A percentile compares a stretch with the other conserved stretches of the same genome.
phyloP scores from a whole-genome alignment of 2,797 vertebrate genomes.

The Gallirallus australis region DNA sequence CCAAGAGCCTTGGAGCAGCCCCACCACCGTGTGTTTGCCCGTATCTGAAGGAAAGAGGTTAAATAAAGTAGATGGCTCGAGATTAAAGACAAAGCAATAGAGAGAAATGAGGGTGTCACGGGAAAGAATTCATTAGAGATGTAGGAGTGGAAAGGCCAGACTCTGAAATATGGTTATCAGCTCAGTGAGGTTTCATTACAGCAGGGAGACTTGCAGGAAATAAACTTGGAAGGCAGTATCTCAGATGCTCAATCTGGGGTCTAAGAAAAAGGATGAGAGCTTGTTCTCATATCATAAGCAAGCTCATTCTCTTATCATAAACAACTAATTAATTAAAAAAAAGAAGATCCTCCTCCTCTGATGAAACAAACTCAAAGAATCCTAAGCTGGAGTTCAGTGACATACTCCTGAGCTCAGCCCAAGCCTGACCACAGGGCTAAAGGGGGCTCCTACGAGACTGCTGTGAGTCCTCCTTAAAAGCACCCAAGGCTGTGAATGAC shows the following conservation, averaged over 20 bases:
- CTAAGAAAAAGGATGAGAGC: neutral
- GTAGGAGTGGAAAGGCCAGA: conserved; percentile 37
- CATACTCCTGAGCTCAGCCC: neutral
- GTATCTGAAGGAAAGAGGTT: neutral
- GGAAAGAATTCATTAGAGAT: conserved; percentile 39
- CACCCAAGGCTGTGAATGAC: neutral
- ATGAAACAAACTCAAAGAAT: conserved; percentile 23
- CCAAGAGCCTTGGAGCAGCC: neutral
- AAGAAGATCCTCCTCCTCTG: neutral
- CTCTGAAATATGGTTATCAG: neutral
- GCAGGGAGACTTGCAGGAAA: conserved; percentile 28
- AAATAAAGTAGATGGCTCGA: conserved; percentile 30
- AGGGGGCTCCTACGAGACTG: fast-evolving
- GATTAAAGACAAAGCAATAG: conserved; percentile 44
- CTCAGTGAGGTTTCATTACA: neutral
- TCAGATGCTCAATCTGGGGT: neutral
- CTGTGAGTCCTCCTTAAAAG: neutral
- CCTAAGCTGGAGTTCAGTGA: neutral
- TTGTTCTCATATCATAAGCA: neutral
- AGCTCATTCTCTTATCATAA: neutral
- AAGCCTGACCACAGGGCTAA: neutral
- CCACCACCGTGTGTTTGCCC: neutral
- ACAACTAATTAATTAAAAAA: neutral
- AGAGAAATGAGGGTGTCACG: conserved; percentile 14
- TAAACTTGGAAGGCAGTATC: conserved; percentile 14